A percentile compares a stretch with the other conserved stretches of the same genome.
These are phyloP conservation scores for Macquaria australasica DNA, from an alignment of 2,113 vertebrate species.

Conservation along the genomic window DNA sequence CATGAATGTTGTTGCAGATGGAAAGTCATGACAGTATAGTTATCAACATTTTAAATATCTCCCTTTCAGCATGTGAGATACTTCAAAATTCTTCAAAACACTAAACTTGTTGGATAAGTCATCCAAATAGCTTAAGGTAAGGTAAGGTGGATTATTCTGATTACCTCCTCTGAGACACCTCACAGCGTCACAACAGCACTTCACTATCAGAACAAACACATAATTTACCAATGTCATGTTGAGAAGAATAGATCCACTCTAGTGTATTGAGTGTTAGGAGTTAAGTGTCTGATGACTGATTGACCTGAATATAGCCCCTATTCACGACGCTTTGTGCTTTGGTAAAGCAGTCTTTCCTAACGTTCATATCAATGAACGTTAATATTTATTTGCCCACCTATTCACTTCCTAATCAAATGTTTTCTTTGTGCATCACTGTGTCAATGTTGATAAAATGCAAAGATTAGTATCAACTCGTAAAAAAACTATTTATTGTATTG, in stretches of 20 bases:
- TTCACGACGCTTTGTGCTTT: not conserved
- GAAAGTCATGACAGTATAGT: too few species aligned
- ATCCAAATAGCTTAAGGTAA: not conserved
- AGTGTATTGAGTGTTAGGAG: not conserved
- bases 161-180: not conserved
- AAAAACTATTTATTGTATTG: not conserved
- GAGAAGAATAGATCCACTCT: not conserved
- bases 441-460: not conserved
- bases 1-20: not conserved
- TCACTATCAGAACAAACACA: not conserved
- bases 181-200: not conserved
- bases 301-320: not conserved
- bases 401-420: not conserved
- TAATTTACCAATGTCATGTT: not conserved
- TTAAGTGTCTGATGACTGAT: not conserved
- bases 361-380: not conserved
- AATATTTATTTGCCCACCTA: not conserved
- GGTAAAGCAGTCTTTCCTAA: not conserved
- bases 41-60: not conserved
- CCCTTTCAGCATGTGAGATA: not conserved
- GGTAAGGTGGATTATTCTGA: not conserved
- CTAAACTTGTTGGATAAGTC: not conserved
- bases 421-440: not conserved
- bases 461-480: not conserved
- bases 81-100: too few species aligned